A percentile compares a stretch with the other conserved stretches of the same genome.
phyloP scores from a whole-genome alignment of 2,888 invertebrate genomes.

The Heliconius hortense region DNA sequence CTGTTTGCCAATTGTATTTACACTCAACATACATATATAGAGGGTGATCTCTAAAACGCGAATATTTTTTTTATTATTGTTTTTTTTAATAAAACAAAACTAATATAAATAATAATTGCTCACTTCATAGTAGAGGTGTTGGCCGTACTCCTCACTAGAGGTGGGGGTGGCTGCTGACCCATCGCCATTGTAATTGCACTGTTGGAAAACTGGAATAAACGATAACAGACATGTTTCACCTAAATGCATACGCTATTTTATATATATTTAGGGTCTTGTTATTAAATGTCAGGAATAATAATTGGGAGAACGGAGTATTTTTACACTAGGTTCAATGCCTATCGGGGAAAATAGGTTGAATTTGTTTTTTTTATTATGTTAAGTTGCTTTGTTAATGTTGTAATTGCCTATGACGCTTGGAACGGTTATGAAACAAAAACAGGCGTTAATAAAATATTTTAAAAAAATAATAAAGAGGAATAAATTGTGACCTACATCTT shows the following conservation, averaged over 20 bases:
- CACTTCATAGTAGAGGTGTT: slow-evolving; percentile 80
- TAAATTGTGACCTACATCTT: no score
- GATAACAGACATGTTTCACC: slow-evolving; percentile 53
- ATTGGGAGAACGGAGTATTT: not conserved
- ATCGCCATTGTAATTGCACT: slow-evolving; percentile 80
- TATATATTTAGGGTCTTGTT: not conserved
- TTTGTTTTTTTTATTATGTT: not conserved
- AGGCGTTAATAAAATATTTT: not conserved
- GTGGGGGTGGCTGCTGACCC: slow-evolving; percentile 80
- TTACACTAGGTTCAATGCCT: not conserved
- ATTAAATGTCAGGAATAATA: not conserved
- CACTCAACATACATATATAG: slow-evolving; percentile 3
- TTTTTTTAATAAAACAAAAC: not conserved
- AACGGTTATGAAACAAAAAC: not conserved
- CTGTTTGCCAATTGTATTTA: slow-evolving; percentile 5
- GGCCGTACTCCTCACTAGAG: slow-evolving; percentile 80
- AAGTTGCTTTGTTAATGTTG: not conserved
- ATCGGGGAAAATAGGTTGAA: no score
- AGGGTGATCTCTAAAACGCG: not conserved
- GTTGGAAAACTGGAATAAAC: slow-evolving; percentile 79
- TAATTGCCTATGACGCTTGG: not conserved
- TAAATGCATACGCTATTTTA: not conserved
- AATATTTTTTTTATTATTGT: not conserved
- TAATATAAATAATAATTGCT: slow-evolving; percentile 55
- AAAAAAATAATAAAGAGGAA: not conserved